Conservation (phyloP, 2,113 vertebrate species). For the Antigone vipio region DNA sequence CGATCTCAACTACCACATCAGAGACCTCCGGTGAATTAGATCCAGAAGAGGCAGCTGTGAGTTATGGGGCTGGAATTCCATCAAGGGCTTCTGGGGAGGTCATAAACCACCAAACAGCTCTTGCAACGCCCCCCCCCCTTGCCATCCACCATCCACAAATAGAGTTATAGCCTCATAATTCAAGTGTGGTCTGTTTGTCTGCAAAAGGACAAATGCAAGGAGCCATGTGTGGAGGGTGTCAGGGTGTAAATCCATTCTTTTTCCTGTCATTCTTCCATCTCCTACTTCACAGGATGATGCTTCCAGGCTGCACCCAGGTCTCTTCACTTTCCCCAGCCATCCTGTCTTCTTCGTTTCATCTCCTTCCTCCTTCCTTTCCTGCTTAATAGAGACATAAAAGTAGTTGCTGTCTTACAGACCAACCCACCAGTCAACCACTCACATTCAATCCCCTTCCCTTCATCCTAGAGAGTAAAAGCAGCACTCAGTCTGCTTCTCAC, state of each 20-base stretch:
- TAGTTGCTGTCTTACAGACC: neutral
- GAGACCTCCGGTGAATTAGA: slow-evolving; percentile 10
- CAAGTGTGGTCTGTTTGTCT: slow-evolving; percentile 16
- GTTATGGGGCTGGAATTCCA: slow-evolving; percentile 69
- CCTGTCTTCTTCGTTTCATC: neutral
- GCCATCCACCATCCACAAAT: neutral
- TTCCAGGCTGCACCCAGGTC: neutral
- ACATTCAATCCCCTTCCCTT: neutral
- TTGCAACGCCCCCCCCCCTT: neutral
- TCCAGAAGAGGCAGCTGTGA: slow-evolving; percentile 55
- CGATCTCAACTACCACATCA: slow-evolving; percentile 11
- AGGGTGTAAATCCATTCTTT: neutral
- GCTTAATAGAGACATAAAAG: neutral
- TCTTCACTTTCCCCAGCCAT: neutral
- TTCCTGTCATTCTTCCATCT: neutral
- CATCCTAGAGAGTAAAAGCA: neutral
- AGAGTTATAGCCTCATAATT: slow-evolving; percentile 23
- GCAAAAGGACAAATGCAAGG: neutral
- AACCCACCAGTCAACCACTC: neutral
- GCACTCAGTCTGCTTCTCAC: neutral
- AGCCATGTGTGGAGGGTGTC: neutral
- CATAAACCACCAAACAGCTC: slow-evolving; percentile 48
- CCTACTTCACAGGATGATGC: neutral
- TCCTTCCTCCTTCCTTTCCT: neutral
- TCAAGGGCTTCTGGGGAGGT: slow-evolving; percentile 60